Evolutionary conservation across 2,113 vertebrate species (phyloP), one percentile per base, ranked within the genome.

Genomic region (Coregonus clupeaformis): DNA sequence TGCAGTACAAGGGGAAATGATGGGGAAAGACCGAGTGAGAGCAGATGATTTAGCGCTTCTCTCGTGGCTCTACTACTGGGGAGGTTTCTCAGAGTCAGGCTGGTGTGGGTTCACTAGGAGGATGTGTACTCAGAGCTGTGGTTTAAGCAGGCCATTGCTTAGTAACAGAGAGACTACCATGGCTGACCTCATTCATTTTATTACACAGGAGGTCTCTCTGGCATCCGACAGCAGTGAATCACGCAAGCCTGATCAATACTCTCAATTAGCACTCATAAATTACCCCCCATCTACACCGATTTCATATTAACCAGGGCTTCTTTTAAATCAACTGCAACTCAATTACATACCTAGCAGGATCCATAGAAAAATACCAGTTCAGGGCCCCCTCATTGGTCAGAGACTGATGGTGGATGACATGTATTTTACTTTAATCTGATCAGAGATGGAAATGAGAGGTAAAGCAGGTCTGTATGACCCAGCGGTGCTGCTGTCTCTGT

Each of bases 111-210:
- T 22, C 36, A n/a, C n/a, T 4, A 57, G 22, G 42, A 25, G 12
- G 69, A 24, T 18, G 25, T 79, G 79, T 72, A 78, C 71, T 72
- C 76, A 52, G 66, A 84, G 72, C 70, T 80, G 81, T 82, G 76
- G 80, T 77, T 73, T 83, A 83, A 74, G 84, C 80, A 79, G 77
- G 75, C 68, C 24, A 75, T 74, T 73, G 80, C 75, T 77, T 68
- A 73, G 80, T 79, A 81, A 88, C 82, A 75, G 72, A 24, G n/a
- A 45, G 27, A 68, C 66, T 45, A 69, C 78, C 67, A 72, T 49
- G 49, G 18, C 69, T 85, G 80, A 89, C 79, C 85, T 85, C 63
- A 77, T 87, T 80, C 78, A 72, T 71, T 82, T 68, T 74, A 73
- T 84, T 84, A 84, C 69, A 69, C 80, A 83, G 74, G 76, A 86